phyloP scores from a whole-genome alignment of 1,140 invertebrate species.

The Atta texana region DNA sequence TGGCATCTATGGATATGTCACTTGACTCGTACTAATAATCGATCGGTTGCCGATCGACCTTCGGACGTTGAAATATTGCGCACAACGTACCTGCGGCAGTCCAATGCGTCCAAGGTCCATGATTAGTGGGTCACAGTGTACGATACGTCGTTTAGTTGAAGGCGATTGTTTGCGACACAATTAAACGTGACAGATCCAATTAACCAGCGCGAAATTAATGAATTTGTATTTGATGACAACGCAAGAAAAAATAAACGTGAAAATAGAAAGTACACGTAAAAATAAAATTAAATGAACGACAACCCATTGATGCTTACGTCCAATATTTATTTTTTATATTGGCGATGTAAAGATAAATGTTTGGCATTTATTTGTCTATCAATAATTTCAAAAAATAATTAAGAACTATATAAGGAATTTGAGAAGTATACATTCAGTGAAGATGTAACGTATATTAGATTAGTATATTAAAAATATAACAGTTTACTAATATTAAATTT shows the following conservation, averaged over 20 bases:
- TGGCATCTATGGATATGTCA: slow-evolving; percentile 54
- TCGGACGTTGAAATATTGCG: slow-evolving; percentile 71
- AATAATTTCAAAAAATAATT: neutral
- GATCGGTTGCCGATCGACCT: slow-evolving; percentile 71
- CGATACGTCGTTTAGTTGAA: slow-evolving; percentile 46
- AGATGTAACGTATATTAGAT: neutral
- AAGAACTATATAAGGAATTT: neutral
- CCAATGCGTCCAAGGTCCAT: slow-evolving; percentile 67
- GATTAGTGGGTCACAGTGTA: slow-evolving; percentile 72
- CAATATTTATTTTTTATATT: neutral
- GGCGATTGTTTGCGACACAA: slow-evolving; percentile 30
- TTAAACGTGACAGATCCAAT: slow-evolving; percentile 22
- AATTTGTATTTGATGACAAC: neutral
- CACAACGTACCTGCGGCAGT: slow-evolving; percentile 60
- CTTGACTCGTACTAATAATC: slow-evolving; percentile 67
- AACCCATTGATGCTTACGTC: neutral
- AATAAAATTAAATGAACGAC: neutral
- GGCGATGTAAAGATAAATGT: neutral
- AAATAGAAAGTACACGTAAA: neutral
- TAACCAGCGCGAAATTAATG: slow-evolving; percentile 15
- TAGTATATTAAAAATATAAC: neutral
- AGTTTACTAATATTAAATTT: neutral
- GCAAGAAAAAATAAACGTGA: neutral
- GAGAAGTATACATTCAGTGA: neutral
- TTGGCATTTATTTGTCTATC: neutral